Conservation (phyloP, 2,113 vertebrate genomes). For the Harpagus bidentatus region DNA sequence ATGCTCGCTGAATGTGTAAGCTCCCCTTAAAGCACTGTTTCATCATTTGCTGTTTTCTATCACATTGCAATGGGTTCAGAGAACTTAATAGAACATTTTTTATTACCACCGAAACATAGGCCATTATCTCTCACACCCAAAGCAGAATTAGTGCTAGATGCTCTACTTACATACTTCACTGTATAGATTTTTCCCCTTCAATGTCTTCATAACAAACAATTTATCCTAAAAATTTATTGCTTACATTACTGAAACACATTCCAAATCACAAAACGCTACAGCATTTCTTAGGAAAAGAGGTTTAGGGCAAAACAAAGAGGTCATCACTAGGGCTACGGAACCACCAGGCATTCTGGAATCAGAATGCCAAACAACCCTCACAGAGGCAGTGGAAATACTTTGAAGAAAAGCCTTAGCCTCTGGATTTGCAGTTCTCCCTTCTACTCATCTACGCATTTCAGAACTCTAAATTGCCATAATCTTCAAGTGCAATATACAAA, state of each 20-base stretch:
- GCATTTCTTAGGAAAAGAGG: background rate
- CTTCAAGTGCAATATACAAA: background rate
- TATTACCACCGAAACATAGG: background rate
- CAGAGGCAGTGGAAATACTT: background rate
- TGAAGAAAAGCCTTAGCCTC: background rate
- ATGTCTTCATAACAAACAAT: slow-evolving; percentile 4
- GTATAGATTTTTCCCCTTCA: background rate
- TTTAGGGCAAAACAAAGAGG: background rate
- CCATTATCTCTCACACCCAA: slow-evolving; percentile 18
- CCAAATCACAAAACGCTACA: background rate
- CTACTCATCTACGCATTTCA: background rate
- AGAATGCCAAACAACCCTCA: background rate
- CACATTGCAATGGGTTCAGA: slow-evolving; percentile 6
- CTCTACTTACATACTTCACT: background rate
- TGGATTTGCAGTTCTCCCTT: background rate
- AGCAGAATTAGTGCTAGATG: slow-evolving; percentile 30
- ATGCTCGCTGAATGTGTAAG: slow-evolving; percentile 56
- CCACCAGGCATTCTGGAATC: background rate
- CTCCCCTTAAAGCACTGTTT: slow-evolving; percentile 60
- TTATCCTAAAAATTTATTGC: background rate
- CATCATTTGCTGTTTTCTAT: slow-evolving; percentile 29
- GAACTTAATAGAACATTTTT: slow-evolving; percentile 53
- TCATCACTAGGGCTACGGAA: background rate
- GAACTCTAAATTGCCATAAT: background rate
- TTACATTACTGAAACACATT: background rate